A percentile compares a stretch with the other conserved stretches of the same genome.
phyloP scores from a whole-genome alignment of 2,113 vertebrate genomes.

The Cyrtonyx montezumae region DNA sequence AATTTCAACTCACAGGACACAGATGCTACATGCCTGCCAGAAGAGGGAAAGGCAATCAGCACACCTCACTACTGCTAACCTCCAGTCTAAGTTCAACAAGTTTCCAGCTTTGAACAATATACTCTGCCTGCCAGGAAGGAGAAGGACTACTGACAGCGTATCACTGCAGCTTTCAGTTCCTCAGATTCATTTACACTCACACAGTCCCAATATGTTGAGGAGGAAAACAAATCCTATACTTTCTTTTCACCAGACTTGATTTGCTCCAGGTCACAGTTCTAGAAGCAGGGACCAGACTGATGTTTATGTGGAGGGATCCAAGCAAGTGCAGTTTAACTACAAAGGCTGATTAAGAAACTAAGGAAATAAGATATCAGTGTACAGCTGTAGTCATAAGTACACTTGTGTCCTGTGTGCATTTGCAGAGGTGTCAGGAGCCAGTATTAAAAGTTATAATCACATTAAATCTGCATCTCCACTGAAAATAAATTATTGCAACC shows the following conservation, averaged over 20 bases:
- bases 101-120: neutral
- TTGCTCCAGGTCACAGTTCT: neutral
- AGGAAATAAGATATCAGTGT: neutral
- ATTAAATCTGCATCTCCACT: neutral
- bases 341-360: neutral
- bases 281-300: neutral
- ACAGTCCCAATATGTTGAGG: neutral
- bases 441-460: neutral
- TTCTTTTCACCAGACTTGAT: neutral
- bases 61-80: neutral
- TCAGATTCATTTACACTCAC: neutral
- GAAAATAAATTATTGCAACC: neutral
- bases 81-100: neutral
- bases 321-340: neutral
- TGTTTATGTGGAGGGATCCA: neutral
- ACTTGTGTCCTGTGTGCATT: fast-evolving
- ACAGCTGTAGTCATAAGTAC: neutral
- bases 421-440: neutral
- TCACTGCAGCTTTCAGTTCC: neutral
- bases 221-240: neutral
- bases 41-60: neutral
- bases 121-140: neutral
- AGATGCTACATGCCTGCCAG: neutral
- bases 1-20: neutral
- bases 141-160: neutral